Evolutionary conservation across 2,797 vertebrate genomes (phyloP).

Genomic region (Eurystomus glaucurus): DNA sequence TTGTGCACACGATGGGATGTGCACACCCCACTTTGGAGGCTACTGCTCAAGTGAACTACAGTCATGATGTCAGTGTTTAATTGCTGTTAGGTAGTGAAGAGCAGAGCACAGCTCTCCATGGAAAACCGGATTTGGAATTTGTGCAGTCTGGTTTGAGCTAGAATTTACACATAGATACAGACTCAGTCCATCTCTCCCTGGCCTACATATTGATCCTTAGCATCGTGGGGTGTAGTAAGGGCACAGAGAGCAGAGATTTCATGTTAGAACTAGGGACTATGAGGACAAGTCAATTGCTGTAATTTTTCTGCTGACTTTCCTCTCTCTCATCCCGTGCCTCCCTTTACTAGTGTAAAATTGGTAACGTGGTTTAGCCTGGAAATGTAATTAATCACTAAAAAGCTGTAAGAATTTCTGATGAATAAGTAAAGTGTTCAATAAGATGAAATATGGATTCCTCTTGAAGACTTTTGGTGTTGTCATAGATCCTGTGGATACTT

Average conservation of each 20-base stretch:
- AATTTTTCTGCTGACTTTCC: background rate
- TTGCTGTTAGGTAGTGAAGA: background rate
- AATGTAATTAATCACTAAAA: background rate
- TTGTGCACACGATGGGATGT: background rate
- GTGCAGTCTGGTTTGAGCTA: background rate
- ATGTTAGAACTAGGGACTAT: no score
- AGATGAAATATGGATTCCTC: background rate
- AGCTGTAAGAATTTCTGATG: background rate
- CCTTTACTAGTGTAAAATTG: background rate
- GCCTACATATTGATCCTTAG: background rate
- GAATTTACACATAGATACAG: background rate
- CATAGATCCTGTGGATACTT: background rate
- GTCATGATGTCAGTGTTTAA: background rate
- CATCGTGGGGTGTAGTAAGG: background rate
- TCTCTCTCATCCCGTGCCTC: background rate
- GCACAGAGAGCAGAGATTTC: background rate
- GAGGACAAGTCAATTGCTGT: background rate
- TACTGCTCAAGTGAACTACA: background rate
- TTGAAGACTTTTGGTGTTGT: background rate
- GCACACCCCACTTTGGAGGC: background rate
- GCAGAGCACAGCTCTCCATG: background rate
- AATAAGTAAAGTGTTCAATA: background rate
- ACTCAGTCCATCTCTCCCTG: background rate
- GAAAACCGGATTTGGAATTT: background rate
- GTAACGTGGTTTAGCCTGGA: background rate